These are phyloP conservation scores for Tillus elongatus DNA, from an alignment of 2,888 invertebrate genomes.

Conservation along the genomic window DNA sequence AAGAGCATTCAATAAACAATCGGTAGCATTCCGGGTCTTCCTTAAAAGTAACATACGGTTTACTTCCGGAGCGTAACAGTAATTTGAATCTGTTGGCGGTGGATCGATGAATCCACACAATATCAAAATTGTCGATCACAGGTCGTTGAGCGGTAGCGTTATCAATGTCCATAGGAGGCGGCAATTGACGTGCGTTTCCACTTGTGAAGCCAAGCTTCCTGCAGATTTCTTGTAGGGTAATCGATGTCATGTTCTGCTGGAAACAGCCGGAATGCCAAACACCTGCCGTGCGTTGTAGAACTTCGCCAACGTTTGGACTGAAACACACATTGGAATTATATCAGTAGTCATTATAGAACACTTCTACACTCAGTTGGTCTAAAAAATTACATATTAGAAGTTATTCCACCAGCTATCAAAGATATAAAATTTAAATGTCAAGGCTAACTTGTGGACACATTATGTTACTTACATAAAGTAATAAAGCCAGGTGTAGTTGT, in stretches of 20 bases:
- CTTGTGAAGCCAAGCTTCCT: slow-evolving; percentile 51
- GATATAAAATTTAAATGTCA: too few species aligned
- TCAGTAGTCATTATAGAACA: too few species aligned
- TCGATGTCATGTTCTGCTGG: slow-evolving; percentile 44
- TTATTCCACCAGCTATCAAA: slow-evolving; percentile 20
- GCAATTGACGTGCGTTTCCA: slow-evolving; percentile 42
- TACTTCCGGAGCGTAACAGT: slow-evolving; percentile 30
- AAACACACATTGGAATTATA: slow-evolving; percentile 18
- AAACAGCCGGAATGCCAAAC: slow-evolving; percentile 67
- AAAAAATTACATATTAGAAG: too few species aligned
- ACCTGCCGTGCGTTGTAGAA: slow-evolving; percentile 56
- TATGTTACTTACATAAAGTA: too few species aligned
- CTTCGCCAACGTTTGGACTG: slow-evolving; percentile 55
- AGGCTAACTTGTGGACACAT: too few species aligned
- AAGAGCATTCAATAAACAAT: slow-evolving; percentile 35
- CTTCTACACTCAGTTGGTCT: too few species aligned
- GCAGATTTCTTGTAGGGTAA: slow-evolving; percentile 53
- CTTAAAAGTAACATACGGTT: slow-evolving; percentile 31
- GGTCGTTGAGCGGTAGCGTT: slow-evolving; percentile 17
- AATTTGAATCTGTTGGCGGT: slow-evolving; percentile 22
- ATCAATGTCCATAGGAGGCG: slow-evolving; percentile 13
- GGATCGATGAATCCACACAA: slow-evolving; percentile 30
- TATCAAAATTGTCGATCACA: slow-evolving; percentile 30
- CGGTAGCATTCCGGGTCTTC: slow-evolving; percentile 31
- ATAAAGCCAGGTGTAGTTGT: too few species aligned